phyloP scores from a whole-genome alignment of 1,140 invertebrate species.

The Triops longicaudatus region DNA sequence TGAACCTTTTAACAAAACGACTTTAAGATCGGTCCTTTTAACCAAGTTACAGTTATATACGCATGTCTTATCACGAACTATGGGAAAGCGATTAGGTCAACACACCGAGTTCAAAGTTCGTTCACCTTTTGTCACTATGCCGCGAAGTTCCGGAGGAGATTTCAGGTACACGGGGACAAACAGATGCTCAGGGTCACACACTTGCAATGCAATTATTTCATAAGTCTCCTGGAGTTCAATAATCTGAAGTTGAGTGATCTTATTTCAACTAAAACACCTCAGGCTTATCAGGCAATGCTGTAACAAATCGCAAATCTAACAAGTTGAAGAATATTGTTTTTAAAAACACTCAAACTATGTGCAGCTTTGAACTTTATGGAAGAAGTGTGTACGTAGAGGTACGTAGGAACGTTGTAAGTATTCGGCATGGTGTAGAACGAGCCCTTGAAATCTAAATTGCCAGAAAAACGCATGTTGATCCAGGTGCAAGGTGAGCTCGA shows the following conservation, averaged over 20 bases:
- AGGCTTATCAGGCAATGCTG: too few species aligned
- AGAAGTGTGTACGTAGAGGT: too few species aligned
- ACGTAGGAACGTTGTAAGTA: not conserved
- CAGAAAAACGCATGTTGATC: not conserved
- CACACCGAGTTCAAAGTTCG: not conserved
- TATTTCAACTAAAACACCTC: too few species aligned
- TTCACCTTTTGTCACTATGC: not conserved
- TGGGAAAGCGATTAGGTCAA: not conserved
- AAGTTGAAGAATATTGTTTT: too few species aligned
- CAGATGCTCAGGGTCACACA: not conserved
- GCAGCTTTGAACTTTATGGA: too few species aligned
- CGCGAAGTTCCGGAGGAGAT: not conserved
- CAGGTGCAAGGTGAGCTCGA: not conserved
- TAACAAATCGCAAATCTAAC: too few species aligned
- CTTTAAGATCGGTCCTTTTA: not conserved
- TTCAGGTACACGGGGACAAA: not conserved
- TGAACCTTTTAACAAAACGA: not conserved
- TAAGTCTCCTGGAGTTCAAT: too few species aligned
- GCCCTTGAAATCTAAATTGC: not conserved
- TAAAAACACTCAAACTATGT: too few species aligned
- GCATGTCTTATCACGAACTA: not conserved
- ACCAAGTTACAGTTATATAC: not conserved
- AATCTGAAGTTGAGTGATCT: too few species aligned
- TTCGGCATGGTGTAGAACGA: not conserved
- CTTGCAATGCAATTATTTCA: not conserved